phyloP scores from a whole-genome alignment of 2,797 vertebrate species.

The Chlorospingus flavigularis region DNA sequence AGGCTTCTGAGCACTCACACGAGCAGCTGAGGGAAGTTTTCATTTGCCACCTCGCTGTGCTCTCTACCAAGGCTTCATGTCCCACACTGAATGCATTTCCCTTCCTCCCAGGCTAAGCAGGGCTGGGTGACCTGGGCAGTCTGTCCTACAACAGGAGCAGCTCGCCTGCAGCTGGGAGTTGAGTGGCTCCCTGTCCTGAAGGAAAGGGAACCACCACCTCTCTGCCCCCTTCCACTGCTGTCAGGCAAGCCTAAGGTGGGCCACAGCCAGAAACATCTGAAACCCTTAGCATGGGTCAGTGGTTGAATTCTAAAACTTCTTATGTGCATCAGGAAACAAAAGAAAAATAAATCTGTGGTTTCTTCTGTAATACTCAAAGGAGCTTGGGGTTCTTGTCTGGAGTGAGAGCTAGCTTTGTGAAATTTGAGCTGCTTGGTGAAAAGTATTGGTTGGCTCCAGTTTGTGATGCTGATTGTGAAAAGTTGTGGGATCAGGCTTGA shows the following conservation, averaged over 20 bases:
- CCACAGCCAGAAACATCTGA: background rate
- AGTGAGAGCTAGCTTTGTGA: background rate
- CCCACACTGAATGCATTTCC: background rate
- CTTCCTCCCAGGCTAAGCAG: background rate
- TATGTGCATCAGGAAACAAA: background rate
- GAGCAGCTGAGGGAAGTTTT: background rate
- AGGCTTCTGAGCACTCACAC: background rate
- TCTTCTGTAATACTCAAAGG: background rate
- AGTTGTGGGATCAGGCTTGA: background rate
- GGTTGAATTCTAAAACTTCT: background rate
- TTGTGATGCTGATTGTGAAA: background rate
- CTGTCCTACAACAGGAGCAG: accelerated
- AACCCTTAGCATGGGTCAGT: background rate
- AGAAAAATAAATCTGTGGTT: background rate
- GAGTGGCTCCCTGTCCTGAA: background rate
- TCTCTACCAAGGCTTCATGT: background rate
- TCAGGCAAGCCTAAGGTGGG: background rate
- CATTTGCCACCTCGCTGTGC: background rate
- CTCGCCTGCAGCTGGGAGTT: background rate
- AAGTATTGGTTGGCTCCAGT: background rate
- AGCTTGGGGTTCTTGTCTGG: background rate
- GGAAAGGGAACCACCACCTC: background rate
- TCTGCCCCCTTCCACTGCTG: background rate
- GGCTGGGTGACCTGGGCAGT: accelerated
- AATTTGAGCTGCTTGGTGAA: background rate